Percentiles rank a stretch among this genome's conserved stretches.
phyloP scores from a whole-genome alignment of 2,113 vertebrate genomes.

The Sander vitreus region DNA sequence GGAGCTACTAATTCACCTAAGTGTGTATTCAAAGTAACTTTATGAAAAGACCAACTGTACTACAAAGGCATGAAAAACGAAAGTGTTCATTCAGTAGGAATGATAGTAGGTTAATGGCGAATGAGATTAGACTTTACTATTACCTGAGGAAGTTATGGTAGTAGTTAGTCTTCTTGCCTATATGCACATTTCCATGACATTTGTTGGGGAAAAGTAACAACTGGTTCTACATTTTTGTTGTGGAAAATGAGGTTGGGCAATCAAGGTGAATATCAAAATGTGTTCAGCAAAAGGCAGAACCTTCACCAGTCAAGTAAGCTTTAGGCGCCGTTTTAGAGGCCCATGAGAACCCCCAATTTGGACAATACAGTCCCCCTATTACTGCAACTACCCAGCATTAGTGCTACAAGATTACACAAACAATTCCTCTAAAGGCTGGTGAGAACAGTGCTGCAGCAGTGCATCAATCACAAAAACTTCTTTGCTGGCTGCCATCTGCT shows the following conservation, averaged over 20 bases:
- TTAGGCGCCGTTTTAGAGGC: background rate
- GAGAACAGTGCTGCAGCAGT: constrained; percentile 31
- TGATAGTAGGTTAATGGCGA: background rate
- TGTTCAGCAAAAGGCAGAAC: background rate
- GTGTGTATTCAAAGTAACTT: background rate
- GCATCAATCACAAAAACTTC: constrained; percentile 51
- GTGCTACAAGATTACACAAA: constrained; percentile 27
- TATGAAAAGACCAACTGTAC: constrained; percentile 1
- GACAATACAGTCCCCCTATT: constrained; percentile 15
- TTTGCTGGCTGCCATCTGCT: constrained; percentile 66
- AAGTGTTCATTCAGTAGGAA: constrained; percentile 3
- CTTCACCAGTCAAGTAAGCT: background rate
- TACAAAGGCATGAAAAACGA: background rate
- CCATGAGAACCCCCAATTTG: constrained; percentile 24
- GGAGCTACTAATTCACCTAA: constrained; percentile 10
- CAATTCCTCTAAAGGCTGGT: constrained; percentile 33
- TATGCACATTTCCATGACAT: background rate
- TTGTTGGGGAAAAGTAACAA: background rate
- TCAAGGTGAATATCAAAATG: background rate
- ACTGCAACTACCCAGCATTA: constrained; percentile 35
- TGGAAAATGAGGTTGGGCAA: background rate
- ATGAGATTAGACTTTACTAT: background rate
- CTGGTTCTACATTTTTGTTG: background rate
- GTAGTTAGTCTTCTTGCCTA: background rate
- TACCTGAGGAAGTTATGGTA: background rate